Conservation (phyloP, 2,888 invertebrate species). For the Erpobdella octoculata region DNA sequence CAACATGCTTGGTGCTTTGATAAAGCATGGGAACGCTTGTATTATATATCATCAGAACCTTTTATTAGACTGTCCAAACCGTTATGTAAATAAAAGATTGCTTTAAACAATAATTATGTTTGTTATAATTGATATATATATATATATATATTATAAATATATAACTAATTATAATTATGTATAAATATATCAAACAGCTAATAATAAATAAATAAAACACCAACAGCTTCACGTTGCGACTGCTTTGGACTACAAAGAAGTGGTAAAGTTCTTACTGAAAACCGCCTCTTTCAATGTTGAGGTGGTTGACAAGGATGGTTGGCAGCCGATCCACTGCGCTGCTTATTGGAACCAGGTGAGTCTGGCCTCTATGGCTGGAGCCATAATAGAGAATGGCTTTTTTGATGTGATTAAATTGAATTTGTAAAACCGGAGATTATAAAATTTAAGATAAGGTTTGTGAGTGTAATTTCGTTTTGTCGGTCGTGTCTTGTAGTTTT, state of each 20-base stretch:
- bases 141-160: neutral
- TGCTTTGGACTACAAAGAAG: constrained; percentile 89
- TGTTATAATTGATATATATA: neutral
- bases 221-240: constrained; percentile 93
- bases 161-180: neutral
- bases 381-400: neutral
- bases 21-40: no score
- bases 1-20: no score
- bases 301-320: constrained; percentile 83
- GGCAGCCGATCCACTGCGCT: constrained; percentile 96
- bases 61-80: no score
- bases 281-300: constrained; percentile 71
- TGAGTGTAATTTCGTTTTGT: no score
- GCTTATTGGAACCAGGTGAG: constrained; percentile 95
- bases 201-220: no score
- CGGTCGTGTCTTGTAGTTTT: no score
- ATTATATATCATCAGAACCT: no score
- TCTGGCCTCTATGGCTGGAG: neutral
- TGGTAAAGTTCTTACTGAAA: constrained; percentile 86
- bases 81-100: no score
- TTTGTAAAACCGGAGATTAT: neutral
- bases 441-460: neutral
- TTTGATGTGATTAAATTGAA: neutral
- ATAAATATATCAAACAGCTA: no score
- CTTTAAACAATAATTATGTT: neutral